A percentile compares a stretch with the other conserved stretches of the same genome.
Evolutionary conservation across 1,140 invertebrate species (phyloP).

Genomic region (Pogonomyrmex barbatus): DNA sequence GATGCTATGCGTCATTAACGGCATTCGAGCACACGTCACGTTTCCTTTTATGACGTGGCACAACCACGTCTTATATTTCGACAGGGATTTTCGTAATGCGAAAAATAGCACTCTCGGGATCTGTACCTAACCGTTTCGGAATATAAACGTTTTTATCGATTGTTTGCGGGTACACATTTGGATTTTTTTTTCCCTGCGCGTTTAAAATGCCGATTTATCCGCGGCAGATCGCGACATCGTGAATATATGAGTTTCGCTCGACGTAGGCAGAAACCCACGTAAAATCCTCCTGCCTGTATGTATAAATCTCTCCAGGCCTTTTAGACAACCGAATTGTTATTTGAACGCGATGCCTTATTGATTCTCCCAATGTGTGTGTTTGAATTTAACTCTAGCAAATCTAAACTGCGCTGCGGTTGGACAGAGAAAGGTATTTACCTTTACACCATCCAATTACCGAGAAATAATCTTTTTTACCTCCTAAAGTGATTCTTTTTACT

Average conservation of each 20-base stretch:
- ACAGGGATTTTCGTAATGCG: slow-evolving; percentile 37
- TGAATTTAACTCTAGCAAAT: slow-evolving; percentile 28
- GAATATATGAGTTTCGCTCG: slow-evolving; percentile 43
- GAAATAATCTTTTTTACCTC: not conserved
- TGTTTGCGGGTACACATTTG: slow-evolving; percentile 56
- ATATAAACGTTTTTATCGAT: slow-evolving; percentile 60
- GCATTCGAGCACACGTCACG: not conserved
- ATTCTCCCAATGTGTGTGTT: slow-evolving; percentile 16
- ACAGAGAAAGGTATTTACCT: not conserved
- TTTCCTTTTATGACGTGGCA: slow-evolving; percentile 53
- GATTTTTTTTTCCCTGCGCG: slow-evolving; percentile 17
- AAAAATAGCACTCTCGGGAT: slow-evolving; percentile 59
- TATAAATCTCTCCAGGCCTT: slow-evolving; percentile 47
- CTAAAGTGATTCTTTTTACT: not conserved
- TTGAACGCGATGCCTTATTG: slow-evolving; percentile 41
- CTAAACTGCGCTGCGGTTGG: no score
- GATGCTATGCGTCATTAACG: slow-evolving; percentile 32
- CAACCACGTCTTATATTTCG: slow-evolving; percentile 28
- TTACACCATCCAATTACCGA: not conserved
- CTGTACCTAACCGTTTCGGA: slow-evolving; percentile 29
- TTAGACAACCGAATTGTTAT: slow-evolving; percentile 50
- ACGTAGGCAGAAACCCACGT: slow-evolving; percentile 4
- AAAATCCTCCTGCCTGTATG: not conserved
- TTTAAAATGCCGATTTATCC: slow-evolving; percentile 45
- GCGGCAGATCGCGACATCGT: slow-evolving; percentile 32